A percentile compares a stretch with the other conserved stretches of the same genome.
Conservation (phyloP, 2,888 invertebrate genomes). For the Chloromyia formosa region DNA sequence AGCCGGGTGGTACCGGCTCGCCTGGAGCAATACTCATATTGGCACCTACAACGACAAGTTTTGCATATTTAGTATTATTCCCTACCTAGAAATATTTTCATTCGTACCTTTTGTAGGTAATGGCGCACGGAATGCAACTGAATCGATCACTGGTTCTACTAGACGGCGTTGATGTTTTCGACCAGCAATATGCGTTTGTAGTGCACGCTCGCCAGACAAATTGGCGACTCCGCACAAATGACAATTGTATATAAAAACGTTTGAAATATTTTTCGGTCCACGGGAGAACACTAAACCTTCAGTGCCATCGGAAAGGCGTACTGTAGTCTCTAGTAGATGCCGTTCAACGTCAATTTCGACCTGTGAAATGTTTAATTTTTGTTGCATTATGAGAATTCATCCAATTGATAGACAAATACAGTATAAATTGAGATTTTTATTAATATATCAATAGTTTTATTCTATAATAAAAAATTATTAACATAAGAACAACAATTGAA, state of each 20-base stretch:
- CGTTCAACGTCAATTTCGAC: slow-evolving; percentile 52
- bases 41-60: slow-evolving; percentile 44
- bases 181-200: slow-evolving; percentile 53
- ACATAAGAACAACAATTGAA: no score
- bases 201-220: slow-evolving; percentile 52
- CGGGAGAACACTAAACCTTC: slow-evolving; percentile 65
- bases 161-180: slow-evolving; percentile 54
- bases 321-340: slow-evolving; percentile 51
- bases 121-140: slow-evolving; percentile 50
- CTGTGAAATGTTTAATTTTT: slow-evolving; percentile 43
- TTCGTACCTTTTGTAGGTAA: background rate
- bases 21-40: slow-evolving; percentile 66
- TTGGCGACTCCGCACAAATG: slow-evolving; percentile 66
- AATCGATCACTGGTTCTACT: slow-evolving; percentile 49
- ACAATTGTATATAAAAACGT: slow-evolving; percentile 67
- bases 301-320: slow-evolving; percentile 64
- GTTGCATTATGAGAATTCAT: background rate
- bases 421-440: background rate
- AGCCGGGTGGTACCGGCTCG: slow-evolving; percentile 76
- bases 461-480: no score
- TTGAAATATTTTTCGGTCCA: slow-evolving; percentile 63
- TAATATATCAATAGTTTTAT: no score
- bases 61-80: background rate
- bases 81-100: no score
- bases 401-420: background rate